Conservation (phyloP, 2,888 invertebrate species). For the Conops quadrifasciatus region DNA sequence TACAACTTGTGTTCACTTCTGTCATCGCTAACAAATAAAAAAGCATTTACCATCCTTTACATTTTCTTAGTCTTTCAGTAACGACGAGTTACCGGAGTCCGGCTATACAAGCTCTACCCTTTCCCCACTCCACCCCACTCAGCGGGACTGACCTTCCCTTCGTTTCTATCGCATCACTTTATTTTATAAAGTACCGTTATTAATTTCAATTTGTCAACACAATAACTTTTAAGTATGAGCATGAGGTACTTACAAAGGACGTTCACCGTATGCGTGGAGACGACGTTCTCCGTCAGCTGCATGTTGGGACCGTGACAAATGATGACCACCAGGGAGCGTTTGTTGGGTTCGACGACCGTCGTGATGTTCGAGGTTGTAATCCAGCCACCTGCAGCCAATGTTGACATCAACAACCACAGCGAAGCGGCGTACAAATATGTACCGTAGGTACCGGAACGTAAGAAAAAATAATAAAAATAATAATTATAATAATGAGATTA, state of each 20-base stretch:
- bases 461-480: constrained; percentile 11
- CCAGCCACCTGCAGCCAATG: constrained; percentile 77
- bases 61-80: too few relatives aligned
- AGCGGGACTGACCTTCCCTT: not conserved
- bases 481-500: constrained; percentile 35
- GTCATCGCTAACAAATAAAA: too few relatives aligned
- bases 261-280: constrained; percentile 90
- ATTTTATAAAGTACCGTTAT: not conserved
- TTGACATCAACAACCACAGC: not conserved
- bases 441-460: constrained; percentile 4
- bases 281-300: constrained; percentile 87
- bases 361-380: constrained; percentile 90
- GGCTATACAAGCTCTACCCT: not conserved
- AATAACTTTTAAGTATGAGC: not conserved
- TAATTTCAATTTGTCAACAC: not conserved
- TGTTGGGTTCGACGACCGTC: constrained; percentile 79
- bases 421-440: constrained; percentile 30
- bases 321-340: constrained; percentile 78
- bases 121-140: not conserved
- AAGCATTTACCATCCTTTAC: too few relatives aligned
- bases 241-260: constrained; percentile 84
- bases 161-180: not conserved
- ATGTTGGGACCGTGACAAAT: constrained; percentile 92
- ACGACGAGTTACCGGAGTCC: too few relatives aligned
- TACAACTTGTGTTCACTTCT: too few relatives aligned